Percentiles rank a stretch among this genome's conserved stretches.
phyloP scores from a whole-genome alignment of 2,888 invertebrate species.

The Podabrus alpinus region DNA sequence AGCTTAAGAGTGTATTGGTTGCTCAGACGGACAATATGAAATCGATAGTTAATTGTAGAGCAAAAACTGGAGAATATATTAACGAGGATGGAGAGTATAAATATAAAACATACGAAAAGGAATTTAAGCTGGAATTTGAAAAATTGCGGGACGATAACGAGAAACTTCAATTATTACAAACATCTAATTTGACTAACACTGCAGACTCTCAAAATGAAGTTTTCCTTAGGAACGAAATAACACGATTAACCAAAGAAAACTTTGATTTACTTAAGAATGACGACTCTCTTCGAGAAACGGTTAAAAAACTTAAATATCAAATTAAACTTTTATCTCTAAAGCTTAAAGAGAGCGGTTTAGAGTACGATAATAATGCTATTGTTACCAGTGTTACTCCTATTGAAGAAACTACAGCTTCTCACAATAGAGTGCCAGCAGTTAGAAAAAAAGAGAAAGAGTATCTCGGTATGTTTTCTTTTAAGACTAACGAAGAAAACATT shows the following conservation, averaged over 20 bases:
- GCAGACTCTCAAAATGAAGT: conserved; percentile 76
- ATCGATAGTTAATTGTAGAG: conserved; percentile 64
- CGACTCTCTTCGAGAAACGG: conserved; percentile 72
- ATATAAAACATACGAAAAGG: conserved; percentile 74
- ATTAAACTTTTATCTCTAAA: conserved; percentile 72
- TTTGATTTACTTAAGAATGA: conserved; percentile 76
- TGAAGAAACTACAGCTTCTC: conserved; percentile 39
- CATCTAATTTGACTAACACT: conserved; percentile 65
- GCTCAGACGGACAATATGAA: conserved; percentile 70
- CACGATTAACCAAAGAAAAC: conserved; percentile 77
- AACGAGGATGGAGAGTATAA: conserved; percentile 86
- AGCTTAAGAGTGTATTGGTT: conserved; percentile 83
- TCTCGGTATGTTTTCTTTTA: conserved; percentile 91
- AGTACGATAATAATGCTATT: conserved; percentile 52
- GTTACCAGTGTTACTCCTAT: conserved; percentile 50
- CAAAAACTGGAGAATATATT: conserved; percentile 55
- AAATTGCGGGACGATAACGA: conserved; percentile 82
- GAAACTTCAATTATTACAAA: conserved; percentile 74
- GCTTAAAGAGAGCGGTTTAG: conserved; percentile 70
- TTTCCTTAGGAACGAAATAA: conserved; percentile 86
- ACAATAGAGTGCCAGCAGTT: conserved; percentile 58
- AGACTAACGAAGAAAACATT: conserved; percentile 75
- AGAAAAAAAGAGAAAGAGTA: conserved; percentile 81
- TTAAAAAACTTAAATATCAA: conserved; percentile 75
- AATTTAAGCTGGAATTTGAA: conserved; percentile 77